Conservation (phyloP, 1,140 invertebrate species). For the Scylla paramamosain region DNA sequence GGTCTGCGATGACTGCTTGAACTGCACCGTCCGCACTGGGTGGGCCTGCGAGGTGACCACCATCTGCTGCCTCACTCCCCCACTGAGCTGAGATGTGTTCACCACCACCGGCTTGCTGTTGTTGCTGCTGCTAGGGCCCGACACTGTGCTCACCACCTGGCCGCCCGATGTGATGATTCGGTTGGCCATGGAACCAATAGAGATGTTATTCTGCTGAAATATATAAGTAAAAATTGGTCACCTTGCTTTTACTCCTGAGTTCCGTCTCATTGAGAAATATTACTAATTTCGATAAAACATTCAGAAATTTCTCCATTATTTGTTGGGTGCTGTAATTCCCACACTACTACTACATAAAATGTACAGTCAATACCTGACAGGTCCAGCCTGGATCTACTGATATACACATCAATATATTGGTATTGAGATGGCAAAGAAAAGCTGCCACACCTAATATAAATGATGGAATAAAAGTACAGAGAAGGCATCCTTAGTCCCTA, state of each 20-base stretch:
- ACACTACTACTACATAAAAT: too few relatives aligned
- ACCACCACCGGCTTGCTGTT: slow-evolving; percentile 66
- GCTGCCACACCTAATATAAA: too few relatives aligned
- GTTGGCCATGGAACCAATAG: slow-evolving; percentile 58
- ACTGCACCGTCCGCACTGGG: slow-evolving; percentile 58
- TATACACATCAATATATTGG: too few relatives aligned
- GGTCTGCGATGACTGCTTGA: slow-evolving; percentile 59
- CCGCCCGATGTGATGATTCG: slow-evolving; percentile 68
- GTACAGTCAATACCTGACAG: too few relatives aligned
- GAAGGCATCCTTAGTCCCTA: too few relatives aligned
- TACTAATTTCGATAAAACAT: neutral
- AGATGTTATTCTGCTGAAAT: slow-evolving; percentile 48
- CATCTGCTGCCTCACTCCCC: slow-evolving; percentile 57
- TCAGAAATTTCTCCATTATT: neutral
- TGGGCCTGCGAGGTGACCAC: slow-evolving; percentile 57
- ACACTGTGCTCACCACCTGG: slow-evolving; percentile 62
- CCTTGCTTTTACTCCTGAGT: too few relatives aligned
- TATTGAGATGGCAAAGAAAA: too few relatives aligned
- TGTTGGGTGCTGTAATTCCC: too few relatives aligned
- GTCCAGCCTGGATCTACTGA: too few relatives aligned
- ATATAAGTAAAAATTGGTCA: neutral
- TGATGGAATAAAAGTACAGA: too few relatives aligned
- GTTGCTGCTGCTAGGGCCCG: slow-evolving; percentile 39
- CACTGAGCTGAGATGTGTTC: slow-evolving; percentile 63
- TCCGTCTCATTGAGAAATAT: too few relatives aligned